Conservation (phyloP, 2,113 vertebrate species). For the Glaucomys volans region DNA sequence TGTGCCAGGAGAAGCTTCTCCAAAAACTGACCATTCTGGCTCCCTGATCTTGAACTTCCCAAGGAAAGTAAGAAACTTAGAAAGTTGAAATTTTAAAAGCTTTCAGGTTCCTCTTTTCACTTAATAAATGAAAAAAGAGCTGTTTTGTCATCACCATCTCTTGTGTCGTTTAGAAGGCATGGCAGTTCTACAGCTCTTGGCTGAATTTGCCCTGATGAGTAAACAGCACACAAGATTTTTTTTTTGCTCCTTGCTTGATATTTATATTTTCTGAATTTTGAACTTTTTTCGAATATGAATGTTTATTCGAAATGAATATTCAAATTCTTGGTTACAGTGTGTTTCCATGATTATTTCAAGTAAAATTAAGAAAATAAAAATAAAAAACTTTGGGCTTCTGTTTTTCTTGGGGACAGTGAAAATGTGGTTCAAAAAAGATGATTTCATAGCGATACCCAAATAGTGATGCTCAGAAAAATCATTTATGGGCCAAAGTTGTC, state of each 20-base stretch:
- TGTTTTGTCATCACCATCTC: not conserved
- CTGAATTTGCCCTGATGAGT: not conserved
- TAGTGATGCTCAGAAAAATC: not conserved
- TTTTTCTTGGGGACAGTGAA: not conserved
- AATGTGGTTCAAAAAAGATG: constrained; percentile 29
- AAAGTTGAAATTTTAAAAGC: not conserved
- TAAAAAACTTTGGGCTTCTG: not conserved
- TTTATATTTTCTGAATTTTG: constrained; percentile 55
- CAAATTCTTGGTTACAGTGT: constrained; percentile 6
- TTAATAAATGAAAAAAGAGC: not conserved
- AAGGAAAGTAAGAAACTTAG: not conserved
- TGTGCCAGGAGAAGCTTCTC: not conserved
- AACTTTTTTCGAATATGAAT: constrained; percentile 28
- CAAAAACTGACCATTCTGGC: not conserved
- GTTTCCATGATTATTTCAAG: constrained; percentile 28
- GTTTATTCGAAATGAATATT: constrained; percentile 45
- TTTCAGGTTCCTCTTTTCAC: not conserved
- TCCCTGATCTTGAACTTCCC: not conserved
- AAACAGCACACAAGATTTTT: not conserved
- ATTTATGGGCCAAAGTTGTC: not conserved
- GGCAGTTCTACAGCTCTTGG: not conserved
- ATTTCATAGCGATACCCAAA: too few species aligned
- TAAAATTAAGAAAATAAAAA: not conserved
- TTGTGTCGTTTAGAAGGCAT: not conserved
- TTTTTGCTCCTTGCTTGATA: not conserved